Conservation (phyloP, 2,113 vertebrate species). For the Alectura lathami region DNA sequence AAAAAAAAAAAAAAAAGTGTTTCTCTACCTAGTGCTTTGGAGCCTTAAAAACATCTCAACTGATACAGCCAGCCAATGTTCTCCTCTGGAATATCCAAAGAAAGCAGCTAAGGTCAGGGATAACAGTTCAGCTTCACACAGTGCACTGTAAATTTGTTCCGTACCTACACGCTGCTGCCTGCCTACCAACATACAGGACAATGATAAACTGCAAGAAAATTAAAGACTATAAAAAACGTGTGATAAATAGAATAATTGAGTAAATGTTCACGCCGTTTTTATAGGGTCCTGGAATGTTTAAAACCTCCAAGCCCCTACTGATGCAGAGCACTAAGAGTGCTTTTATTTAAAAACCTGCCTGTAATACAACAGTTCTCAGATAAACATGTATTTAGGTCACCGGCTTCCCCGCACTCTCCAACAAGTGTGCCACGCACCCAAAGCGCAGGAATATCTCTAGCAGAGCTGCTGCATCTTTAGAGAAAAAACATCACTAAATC, state of each 20-base stretch:
- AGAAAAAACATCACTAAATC: background rate
- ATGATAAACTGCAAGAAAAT: background rate
- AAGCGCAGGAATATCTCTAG: background rate
- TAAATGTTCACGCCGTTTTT: background rate
- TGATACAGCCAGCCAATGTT: background rate
- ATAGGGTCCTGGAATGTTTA: background rate
- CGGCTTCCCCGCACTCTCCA: background rate
- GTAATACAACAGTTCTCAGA: background rate
- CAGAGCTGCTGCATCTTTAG: background rate
- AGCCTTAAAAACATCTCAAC: background rate
- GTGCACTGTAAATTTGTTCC: background rate
- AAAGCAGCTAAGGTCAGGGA: background rate
- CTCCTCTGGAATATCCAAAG: background rate
- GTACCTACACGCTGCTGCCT: rapidly evolving
- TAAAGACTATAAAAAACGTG: background rate
- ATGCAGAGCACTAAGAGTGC: background rate
- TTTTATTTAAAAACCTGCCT: background rate
- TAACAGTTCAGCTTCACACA: rapidly evolving
- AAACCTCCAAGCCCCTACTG: background rate
- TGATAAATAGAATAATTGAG: background rate
- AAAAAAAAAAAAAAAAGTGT: background rate
- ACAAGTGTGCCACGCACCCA: background rate
- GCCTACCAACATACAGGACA: rapidly evolving
- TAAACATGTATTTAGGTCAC: conserved; percentile 5
- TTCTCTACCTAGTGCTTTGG: background rate